Evolutionary conservation across 2,888 invertebrate species (phyloP).

Genomic region (Tiliacea citrago): DNA sequence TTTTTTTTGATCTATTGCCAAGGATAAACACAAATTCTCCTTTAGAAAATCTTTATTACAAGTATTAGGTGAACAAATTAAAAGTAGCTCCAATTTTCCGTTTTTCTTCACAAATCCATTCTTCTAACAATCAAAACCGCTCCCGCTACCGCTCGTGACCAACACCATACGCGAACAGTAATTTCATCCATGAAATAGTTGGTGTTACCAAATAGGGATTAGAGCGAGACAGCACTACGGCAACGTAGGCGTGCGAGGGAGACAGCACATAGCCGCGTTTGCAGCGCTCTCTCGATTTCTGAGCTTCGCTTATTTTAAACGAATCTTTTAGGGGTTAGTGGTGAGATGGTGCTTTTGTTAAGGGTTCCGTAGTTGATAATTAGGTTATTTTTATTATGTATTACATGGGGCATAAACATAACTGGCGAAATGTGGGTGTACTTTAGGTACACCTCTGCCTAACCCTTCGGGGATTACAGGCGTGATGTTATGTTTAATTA

Average conservation of each 20-base stretch:
- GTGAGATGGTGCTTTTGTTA: conserved; percentile 18
- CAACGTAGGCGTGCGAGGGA: conserved; percentile 71
- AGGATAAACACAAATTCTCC: neutral
- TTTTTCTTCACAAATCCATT: neutral
- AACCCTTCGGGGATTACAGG: too few relatives aligned
- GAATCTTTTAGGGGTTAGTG: conserved; percentile 71
- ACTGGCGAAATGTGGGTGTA: too few relatives aligned
- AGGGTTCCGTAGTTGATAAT: conserved; percentile 48
- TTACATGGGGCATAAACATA: too few relatives aligned
- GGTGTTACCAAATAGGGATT: conserved; percentile 90
- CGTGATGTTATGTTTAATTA: too few relatives aligned
- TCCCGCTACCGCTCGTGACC: conserved; percentile 66
- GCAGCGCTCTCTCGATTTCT: conserved; percentile 82
- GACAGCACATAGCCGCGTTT: conserved; percentile 63
- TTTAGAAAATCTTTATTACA: neutral
- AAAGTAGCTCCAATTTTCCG: too few relatives aligned
- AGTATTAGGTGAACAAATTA: too few relatives aligned
- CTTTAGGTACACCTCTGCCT: too few relatives aligned
- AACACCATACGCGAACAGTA: conserved; percentile 77
- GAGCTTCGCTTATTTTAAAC: conserved; percentile 77
- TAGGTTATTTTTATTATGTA: conserved; percentile 4
- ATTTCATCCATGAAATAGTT: conserved; percentile 91
- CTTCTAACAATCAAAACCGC: conserved; percentile 32
- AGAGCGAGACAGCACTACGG: conserved; percentile 79
- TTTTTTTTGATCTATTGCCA: neutral